Evolutionary conservation across 2,888 invertebrate species (phyloP), one percentile per base, ranked within the genome.

Genomic region (Melanchra persicariae): DNA sequence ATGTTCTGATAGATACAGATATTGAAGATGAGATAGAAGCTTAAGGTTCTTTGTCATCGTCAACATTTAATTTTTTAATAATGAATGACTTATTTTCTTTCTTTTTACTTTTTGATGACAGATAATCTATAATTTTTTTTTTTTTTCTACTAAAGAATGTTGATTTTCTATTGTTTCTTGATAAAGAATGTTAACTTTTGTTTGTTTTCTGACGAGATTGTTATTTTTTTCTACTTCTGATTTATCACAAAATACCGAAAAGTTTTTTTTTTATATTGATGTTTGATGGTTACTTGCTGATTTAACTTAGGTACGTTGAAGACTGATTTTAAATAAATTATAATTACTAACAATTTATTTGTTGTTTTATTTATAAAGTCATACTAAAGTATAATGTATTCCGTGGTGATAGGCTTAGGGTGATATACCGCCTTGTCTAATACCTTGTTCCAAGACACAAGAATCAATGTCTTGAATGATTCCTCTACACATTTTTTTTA

Each of bases 321-420:
- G 57, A 57, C 57, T 58, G 57, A 58, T 19, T 58, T 58, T 58
- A 6, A 58, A 59, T 43, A 59, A 59, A 59, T 40, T 40, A 24
- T 40, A 40, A 58, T 43, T 59, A 59, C 43, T 43, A 26, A 7
- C 43, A 59, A 59, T 59, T 59, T 26, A 59, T 59, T 59, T 59
- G 19, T 19, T 26, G n/a, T 40, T 43, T 59, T 59, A 59, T 59
- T 59, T 59, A 59, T 45, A 59, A 45, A 58, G 40, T 59, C 7
- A 59, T 43, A 0, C 22, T 58, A 40, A 40, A 58, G 58, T 58
- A 43, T 19, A 40, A 34, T 34, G 8, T 34, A 34, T 34, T 6
- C 34, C 7, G 9, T 57, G 30, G 17, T 37, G 37, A 17, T 37
- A 22, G 17, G 57, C 57, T 45, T 45, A 45, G 9, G 57, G 17